Base-by-base conservation (phyloP, 2,797 vertebrate species). In the Pitangus sulphuratus region DNA sequence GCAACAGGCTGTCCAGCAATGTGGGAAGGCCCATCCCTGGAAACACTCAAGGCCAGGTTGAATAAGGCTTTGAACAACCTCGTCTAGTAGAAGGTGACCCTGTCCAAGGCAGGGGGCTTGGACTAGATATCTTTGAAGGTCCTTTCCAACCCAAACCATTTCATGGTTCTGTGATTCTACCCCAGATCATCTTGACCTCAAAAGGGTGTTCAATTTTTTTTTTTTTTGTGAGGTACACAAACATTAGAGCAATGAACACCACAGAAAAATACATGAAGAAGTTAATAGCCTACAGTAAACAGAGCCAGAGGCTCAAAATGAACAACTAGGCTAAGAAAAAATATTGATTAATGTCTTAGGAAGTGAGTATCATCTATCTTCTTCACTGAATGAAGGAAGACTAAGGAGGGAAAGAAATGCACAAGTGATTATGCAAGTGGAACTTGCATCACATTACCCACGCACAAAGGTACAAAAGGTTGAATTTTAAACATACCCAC, bases 91-190 rank as follows among this genome's bases (percentile, higher is more conserved):
- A 71, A 80, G 16, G 15, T 28, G 9, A 37, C 25, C 16, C 30
- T 39, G 16, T 21, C 37, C 9, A 15, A 3, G 1, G 45, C 18
- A 69, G 21, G 0, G 4, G 5, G 3, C 4, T 6, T 74, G 7
- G 39, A 66, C 40, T 37, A 56, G 7, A 65, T 40, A 66, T 15
- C 22, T 76, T 28, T 65, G 31, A 84, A 85, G 45, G 11, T 42
- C 58, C 39, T 45, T 65, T 72, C 20, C 44, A 79, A 85, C 5
- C 2, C 22, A 84, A 71, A 71, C 28, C 17, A 58, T 16, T 61
- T 76, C 17, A 37, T 22, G 4, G 50, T 31, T 76, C 26, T 64
- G 33, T 37, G 40, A 69, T 31, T 86, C n/a, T 50, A 19, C 60
- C 35, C 8, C 11, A 35, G 13, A 58, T 47, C 17, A 45, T 35